Base-by-base conservation (phyloP, 2,888 invertebrate genomes). In the Cheiracanthium punctorium region DNA sequence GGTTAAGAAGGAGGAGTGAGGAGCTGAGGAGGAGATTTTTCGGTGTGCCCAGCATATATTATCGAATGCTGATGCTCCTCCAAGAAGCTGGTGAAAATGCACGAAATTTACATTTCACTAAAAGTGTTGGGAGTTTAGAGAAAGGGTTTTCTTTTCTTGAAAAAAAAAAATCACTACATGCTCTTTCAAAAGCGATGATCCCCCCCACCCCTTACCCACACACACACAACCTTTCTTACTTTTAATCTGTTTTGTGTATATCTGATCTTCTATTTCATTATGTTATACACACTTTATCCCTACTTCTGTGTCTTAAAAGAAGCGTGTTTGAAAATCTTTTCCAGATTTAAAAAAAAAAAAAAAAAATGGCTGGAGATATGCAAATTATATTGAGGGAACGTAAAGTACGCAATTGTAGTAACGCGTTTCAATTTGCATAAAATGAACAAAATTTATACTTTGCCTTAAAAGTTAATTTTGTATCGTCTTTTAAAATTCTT, bases 21-120 rank as follows among this genome's bases (percentile, higher is more conserved):
- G 75, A 30, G 67, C 65, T 43, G 48, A 43, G 58, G 75, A 30
- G 67, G 72, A 67, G 65, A 71, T 76, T 64, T 43, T 29, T 29
- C 52, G 67, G 73, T 84, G 82, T 84, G 82, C 69, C 37, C 77
- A 65, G 82, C 82, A 84, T 84, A 84, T 72, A 84, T 84, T 84
- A 84, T 84, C 82, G 73, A 70, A 79, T 48, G 48, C 67, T 29
- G 28, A 33, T 29, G 58, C 69, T 7, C 69, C 24, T 20, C 20
- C 12, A 20, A 33, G 52, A 52, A 33, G 67, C 43, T 29, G 33
- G 28, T 33, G 58, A 75, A 75, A 71, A 32, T 71, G 52, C 74
- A 32, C 20, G 10, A 69, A 30, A 74, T 72, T 48, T 65, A 69
- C 52, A 67, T 74, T 33, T 69, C 37, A 33, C 69, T 69, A 58